phyloP scores from a whole-genome alignment of 2,113 vertebrate genomes.

The Clupea harengus region DNA sequence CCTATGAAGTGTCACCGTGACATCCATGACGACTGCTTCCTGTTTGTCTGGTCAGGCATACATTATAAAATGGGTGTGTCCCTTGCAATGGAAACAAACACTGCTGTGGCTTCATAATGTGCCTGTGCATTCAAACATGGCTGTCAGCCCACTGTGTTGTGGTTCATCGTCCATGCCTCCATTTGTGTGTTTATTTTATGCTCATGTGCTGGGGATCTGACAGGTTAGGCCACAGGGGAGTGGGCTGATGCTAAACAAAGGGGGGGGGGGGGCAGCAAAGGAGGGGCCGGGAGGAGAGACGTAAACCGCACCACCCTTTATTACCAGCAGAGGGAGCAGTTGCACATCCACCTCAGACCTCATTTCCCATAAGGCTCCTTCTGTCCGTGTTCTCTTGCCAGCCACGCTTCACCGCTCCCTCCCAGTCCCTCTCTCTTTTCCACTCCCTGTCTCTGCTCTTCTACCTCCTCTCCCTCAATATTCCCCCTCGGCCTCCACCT shows the following conservation, averaged over 20 bases:
- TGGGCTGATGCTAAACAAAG: not conserved
- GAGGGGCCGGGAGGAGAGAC: not conserved
- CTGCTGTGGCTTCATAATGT: not conserved
- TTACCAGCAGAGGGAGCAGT: slow-evolving; percentile 32
- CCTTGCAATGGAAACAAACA: not conserved
- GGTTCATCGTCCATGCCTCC: not conserved
- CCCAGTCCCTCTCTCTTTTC: not conserved
- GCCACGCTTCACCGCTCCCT: not conserved
- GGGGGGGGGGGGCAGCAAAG: not conserved
- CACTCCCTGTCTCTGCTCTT: not conserved
- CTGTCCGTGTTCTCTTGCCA: not conserved
- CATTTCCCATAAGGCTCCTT: slow-evolving; percentile 6
- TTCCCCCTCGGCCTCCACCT: not conserved
- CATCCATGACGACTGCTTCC: not conserved
- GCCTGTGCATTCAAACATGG: not conserved
- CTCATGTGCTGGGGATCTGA: not conserved
- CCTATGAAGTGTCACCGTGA: not conserved
- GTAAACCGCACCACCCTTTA: not conserved
- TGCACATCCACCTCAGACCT: slow-evolving; percentile 6
- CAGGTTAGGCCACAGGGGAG: not conserved
- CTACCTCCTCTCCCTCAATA: not conserved
- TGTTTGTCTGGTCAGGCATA: not conserved
- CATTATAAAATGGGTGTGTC: not conserved
- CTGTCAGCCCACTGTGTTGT: not conserved
- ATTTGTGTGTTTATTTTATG: not conserved